These are phyloP conservation scores for Automeris io DNA, from an alignment of 2,888 invertebrate species.

Conservation along the genomic window DNA sequence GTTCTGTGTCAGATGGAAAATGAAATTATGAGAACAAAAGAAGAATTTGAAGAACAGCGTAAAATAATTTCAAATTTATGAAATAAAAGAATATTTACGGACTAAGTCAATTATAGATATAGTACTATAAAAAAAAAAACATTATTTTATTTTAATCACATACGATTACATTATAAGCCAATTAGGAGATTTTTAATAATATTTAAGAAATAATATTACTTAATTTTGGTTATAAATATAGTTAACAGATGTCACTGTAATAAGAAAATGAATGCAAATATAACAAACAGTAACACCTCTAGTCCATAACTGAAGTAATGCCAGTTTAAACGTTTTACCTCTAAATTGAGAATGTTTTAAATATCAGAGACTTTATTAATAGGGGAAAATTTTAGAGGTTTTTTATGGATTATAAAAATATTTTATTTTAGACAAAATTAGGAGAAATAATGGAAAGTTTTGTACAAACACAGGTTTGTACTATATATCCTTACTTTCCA, in stretches of 20 bases:
- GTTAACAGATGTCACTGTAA: conserved; percentile 15
- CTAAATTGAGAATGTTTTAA: too few relatives aligned
- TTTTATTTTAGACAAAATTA: too few relatives aligned
- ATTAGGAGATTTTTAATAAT: too few relatives aligned
- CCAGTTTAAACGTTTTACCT: too few relatives aligned
- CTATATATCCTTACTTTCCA: too few relatives aligned
- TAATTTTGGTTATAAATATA: background rate
- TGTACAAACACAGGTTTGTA: too few relatives aligned
- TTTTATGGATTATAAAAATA: too few relatives aligned
- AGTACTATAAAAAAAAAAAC: background rate
- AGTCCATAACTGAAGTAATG: background rate
- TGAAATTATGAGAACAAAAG: conserved; percentile 34
- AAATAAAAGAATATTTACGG: conserved; percentile 5
- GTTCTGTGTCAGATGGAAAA: conserved; percentile 37
- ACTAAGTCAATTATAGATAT: background rate
- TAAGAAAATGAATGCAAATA: background rate
- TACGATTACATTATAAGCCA: too few relatives aligned
- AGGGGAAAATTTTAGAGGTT: too few relatives aligned
- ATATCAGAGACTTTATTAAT: too few relatives aligned
- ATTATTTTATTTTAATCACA: background rate
- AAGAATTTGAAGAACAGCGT: conserved; percentile 17
- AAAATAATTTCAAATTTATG: conserved; percentile 21
- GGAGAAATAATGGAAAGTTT: too few relatives aligned
- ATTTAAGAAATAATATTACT: too few relatives aligned
- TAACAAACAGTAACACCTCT: background rate